Percentiles rank a stretch among this genome's conserved stretches.
Evolutionary conservation across 2,113 vertebrate genomes (phyloP).

Genomic region (Lepus americanus): DNA sequence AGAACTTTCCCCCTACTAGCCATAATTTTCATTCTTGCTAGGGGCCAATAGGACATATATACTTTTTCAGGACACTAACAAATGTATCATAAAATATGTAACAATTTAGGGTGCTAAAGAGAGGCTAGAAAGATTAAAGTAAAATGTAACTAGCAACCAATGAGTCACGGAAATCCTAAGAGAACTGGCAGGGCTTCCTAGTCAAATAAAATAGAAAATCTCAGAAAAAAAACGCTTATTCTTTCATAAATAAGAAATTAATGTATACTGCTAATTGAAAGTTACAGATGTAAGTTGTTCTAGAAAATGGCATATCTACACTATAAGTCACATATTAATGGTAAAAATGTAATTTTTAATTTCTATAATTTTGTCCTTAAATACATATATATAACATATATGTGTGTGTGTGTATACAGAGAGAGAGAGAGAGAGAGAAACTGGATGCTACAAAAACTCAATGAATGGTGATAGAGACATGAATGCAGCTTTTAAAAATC

Average conservation of each 20-base stretch:
- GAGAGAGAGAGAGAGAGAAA: not conserved
- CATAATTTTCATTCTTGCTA: not conserved
- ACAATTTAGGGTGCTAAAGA: not conserved
- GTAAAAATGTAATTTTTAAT: constrained; percentile 25
- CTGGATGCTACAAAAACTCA: not conserved
- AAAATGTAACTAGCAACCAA: constrained; percentile 26
- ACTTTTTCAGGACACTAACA: constrained; percentile 2
- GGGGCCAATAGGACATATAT: not conserved
- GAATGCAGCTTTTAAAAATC: not conserved
- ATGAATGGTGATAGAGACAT: not conserved
- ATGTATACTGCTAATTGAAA: constrained; percentile 11
- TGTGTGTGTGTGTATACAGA: too few species aligned
- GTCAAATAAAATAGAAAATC: constrained; percentile 42
- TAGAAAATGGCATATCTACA: not conserved
- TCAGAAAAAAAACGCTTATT: not conserved
- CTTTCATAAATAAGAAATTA: constrained; percentile 50
- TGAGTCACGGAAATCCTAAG: not conserved
- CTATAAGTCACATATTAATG: not conserved
- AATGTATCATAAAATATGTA: not conserved
- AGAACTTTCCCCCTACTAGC: not conserved
- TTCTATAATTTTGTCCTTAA: constrained; percentile 42
- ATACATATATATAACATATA: not conserved
- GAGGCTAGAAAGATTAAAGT: not conserved
- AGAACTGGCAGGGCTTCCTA: not conserved
- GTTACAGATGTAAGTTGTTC: constrained; percentile 3